phyloP scores from a whole-genome alignment of 2,888 invertebrate genomes.

The Philaethria dido region DNA sequence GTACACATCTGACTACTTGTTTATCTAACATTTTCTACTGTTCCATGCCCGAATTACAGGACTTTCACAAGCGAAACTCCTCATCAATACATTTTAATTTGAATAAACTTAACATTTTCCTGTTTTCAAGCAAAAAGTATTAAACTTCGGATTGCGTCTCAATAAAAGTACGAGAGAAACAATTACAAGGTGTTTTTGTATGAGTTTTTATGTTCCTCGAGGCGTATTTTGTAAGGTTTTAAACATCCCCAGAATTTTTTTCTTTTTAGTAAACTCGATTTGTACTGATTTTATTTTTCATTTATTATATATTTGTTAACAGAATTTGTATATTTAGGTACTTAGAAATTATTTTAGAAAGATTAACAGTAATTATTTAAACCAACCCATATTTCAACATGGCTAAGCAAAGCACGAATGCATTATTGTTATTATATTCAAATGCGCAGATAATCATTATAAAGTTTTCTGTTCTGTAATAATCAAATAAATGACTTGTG shows the following conservation, averaged over 20 bases:
- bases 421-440: neutral
- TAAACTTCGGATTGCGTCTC: slow-evolving; percentile 42
- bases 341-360: neutral
- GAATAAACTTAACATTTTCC: slow-evolving; percentile 52
- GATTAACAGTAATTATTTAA: neutral
- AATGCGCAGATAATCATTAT: neutral
- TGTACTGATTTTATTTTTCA: neutral
- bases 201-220: slow-evolving; percentile 3
- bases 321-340: neutral
- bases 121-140: slow-evolving; percentile 48
- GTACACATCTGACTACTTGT: slow-evolving; percentile 57
- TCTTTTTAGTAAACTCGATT: neutral
- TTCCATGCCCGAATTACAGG: slow-evolving; percentile 49
- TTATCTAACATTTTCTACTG: slow-evolving; percentile 56
- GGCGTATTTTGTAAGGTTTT: slow-evolving; percentile 4
- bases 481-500: neutral
- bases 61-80: slow-evolving; percentile 51
- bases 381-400: neutral
- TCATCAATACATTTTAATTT: slow-evolving; percentile 51
- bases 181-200: slow-evolving; percentile 38
- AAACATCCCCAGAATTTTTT: neutral
- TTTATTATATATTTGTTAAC: neutral
- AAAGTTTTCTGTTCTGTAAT: neutral
- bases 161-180: slow-evolving; percentile 43
- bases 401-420: neutral